These are phyloP conservation scores for Drosophila monieri DNA, from an alignment of 2,888 invertebrate species.

Conservation along the genomic window DNA sequence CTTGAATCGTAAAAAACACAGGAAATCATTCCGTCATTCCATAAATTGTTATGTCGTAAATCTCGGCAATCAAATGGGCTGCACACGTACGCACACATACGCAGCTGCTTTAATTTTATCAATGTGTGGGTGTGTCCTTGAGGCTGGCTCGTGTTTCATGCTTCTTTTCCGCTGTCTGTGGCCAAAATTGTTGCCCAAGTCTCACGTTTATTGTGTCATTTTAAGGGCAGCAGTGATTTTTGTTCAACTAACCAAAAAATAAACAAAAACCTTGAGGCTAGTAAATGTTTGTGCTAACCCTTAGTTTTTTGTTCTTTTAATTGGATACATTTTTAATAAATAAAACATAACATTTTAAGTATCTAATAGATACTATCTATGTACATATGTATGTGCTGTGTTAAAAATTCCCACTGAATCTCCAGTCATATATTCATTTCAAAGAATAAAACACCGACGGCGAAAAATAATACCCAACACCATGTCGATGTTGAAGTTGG, in stretches of 20 bases:
- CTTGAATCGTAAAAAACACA: constrained; percentile 69
- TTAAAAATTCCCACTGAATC: neutral
- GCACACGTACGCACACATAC: constrained; percentile 39
- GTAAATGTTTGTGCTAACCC: neutral
- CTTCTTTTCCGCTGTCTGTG: constrained; percentile 30
- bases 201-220: constrained; percentile 57
- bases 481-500: constrained; percentile 12
- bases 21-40: constrained; percentile 81
- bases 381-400: too few relatives aligned
- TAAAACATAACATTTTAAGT: neutral
- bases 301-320: neutral
- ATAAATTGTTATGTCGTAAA: constrained; percentile 81
- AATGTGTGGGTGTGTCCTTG: constrained; percentile 30
- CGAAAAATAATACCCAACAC: neutral
- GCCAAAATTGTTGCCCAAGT: constrained; percentile 62
- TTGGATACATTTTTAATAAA: neutral
- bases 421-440: neutral
- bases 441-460: constrained; percentile 9
- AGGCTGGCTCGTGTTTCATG: constrained; percentile 19
- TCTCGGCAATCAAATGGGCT: constrained; percentile 73
- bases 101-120: constrained; percentile 34
- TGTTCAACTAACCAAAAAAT: constrained; percentile 67
- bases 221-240: constrained; percentile 63
- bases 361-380: too few relatives aligned
- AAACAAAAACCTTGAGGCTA: constrained; percentile 8